Evolutionary conservation across 2,888 invertebrate species (phyloP), one percentile per base, ranked within the genome.

Genomic region (Lagria hirta): DNA sequence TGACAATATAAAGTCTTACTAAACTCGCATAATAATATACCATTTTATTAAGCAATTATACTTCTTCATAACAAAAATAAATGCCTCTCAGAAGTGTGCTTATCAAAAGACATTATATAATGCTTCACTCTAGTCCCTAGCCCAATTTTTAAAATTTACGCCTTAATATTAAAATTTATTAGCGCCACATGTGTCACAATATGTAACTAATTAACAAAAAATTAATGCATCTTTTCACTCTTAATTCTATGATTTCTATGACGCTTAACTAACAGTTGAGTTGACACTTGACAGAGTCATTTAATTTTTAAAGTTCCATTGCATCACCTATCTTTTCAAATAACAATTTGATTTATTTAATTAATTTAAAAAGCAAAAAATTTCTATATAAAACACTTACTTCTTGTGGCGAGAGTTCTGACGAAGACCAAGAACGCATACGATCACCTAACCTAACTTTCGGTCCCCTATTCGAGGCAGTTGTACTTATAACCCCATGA

Each of bases 361-460:
- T 35, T 13, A 8, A 28, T n/a, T n/a, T n/a, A n/a, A n/a, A n/a
- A n/a, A n/a, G n/a, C n/a, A n/a, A n/a, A n/a, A n/a, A n/a, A n/a
- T n/a, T n/a, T n/a, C n/a, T n/a, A n/a, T n/a, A n/a, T 6, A 23
- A 18, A 18, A 6, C 16, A 47, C 60, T 60, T 61, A 70, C 70
- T 65, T 70, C 69, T 58, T 68, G 67, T 23, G 69, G 69, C 20
- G 68, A 62, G 30, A 70, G 52, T 51, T 66, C 66, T 38, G 63
- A 62, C 3, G 65, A 60, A 33, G 53, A 54, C 33, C 55, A 56
- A 22, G 52, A 44, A 26, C 49, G 48, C 27, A 51, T 35, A 28
- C 54, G 57, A 37, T 44, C 43, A 53, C 58, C 61, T 51, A 45
- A 28, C 18, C 28, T 37, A 13, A 43, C 30, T 37, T 15, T 23